A percentile compares a stretch with the other conserved stretches of the same genome.
These are phyloP conservation scores for Lamellibrachia columna DNA, from an alignment of 2,888 invertebrate species.

Conservation along the genomic window DNA sequence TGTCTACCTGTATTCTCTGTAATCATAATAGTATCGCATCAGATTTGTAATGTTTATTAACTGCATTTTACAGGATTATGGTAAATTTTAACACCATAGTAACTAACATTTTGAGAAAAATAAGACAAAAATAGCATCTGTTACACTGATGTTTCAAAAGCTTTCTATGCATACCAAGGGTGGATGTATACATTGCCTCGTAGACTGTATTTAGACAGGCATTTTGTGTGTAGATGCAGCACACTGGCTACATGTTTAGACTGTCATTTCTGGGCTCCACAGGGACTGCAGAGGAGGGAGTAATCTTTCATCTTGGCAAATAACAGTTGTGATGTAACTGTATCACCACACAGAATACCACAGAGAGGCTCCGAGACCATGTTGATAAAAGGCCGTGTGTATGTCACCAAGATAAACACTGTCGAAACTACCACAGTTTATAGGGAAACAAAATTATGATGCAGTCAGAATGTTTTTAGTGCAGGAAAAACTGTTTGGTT, in stretches of 20 bases:
- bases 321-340: not conserved
- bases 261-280: not conserved
- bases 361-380: not conserved
- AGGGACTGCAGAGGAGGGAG: not conserved
- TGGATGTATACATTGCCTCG: not conserved
- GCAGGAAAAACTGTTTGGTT: not conserved
- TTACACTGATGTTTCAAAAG: not conserved
- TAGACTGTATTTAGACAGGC: not conserved
- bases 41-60: not conserved
- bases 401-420: not conserved
- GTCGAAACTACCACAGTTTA: not conserved
- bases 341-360: not conserved
- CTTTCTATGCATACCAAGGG: not conserved
- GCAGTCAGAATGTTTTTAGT: slow-evolving; percentile 6
- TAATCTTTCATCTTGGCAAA: not conserved
- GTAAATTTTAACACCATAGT: too few species aligned
- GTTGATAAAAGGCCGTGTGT: not conserved
- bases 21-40: not conserved
- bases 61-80: too few species aligned
- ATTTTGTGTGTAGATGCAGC: not conserved
- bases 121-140: not conserved
- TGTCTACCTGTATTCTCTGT: not conserved
- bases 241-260: not conserved
- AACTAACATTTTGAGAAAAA: not conserved
- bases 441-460: not conserved